Base-by-base conservation (phyloP, 1,140 invertebrate species). In the Cyrtorhinus lividipennis region DNA sequence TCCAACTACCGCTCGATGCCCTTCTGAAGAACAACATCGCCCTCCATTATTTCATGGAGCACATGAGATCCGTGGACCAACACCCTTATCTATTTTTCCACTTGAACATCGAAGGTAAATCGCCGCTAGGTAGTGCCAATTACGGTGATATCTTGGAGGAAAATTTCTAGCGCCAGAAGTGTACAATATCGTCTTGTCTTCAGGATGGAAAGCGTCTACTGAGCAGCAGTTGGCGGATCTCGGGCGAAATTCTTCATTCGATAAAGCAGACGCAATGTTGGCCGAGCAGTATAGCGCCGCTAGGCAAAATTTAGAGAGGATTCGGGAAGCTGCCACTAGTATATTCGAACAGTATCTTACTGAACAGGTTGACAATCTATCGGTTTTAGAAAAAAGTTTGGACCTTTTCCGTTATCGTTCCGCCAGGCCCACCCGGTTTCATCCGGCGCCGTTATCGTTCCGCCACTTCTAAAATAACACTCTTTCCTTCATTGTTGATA, bases 291-390 rank as follows among this genome's bases (percentile, higher is more conserved):
- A 61, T 24, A 64, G 65, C 24, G 48, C 57, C 2, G 45, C 62
- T 38, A 65, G 63, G 24, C 67, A 68, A 45, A 61, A 57, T 5
- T 27, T 65, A 38, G 65, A 66, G 26, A 56, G 67, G 20, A 76
- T 90, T 30, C 80, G 85, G 59, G 83, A 86, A 68, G 86, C 87
- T 15, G 88, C 88, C 18, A 72, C 79, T 13, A 87, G 84, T 69
- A 89, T 93, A 62, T 88, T 86, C 73, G 84, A 91, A 61, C 86
- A 90, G 68, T 92, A 91, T 75, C 74, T 92, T 2, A 83, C 86
- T 53, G 85, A 88, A 62, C 87, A 87, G 73, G 81, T 81, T 69
- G 67, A 8, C 18, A 56, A n/a, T n/a, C n/a, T n/a, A 44, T 44
- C n/a, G n/a, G n/a, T n/a, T n/a, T n/a, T n/a, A n/a, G n/a, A n/a